Base-by-base conservation (phyloP, 1,140 invertebrate genomes). In the Archivesica marissinica region DNA sequence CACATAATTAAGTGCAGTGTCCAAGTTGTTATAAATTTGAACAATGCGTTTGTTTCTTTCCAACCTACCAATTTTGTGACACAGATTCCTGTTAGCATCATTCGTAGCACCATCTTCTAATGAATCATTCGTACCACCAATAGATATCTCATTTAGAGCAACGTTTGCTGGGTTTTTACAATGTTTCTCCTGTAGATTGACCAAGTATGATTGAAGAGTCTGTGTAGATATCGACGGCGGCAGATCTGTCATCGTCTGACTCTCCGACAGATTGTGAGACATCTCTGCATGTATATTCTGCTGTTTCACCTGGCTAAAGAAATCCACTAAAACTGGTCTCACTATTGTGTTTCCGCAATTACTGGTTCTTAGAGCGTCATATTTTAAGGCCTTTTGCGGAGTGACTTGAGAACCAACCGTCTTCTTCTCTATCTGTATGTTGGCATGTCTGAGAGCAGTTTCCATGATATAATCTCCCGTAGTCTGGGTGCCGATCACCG, bases 141-240 rank as follows among this genome's bases (percentile, higher is more conserved):
- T n/a, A 28, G 56, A 28, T 6, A 6, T 59, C 17, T n/a, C 17
- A 52, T 52, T 52, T 28, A 3, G 2, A 6, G n/a, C 11, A 28
- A 25, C 6, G 33, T 30, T 59, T 28, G 28, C 1, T 6, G 2
- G 56, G 33, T 25, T 30, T 28, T 59, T 59, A 17, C 56, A 9
- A 28, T 59, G 56, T 28, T 30, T 33, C 44, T 68, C 77, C 54
- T 70, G 61, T 23, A 28, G 44, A 28, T 84, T 61, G 17, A 44
- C 74, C 17, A 84, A 35, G 28, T 76, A 84, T 47, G 82, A 84
- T 33, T 84, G 82, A n/a, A 77, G 56, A 35, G 82, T 84, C 35
- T 84, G 82, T 38, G 82, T 84, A 1, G 82, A 61, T 15, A 54
- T 52, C 30, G 82, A 76, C 17, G 44, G 41, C 1, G 74, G 82